Percentiles rank a stretch among this genome's conserved stretches.
Conservation (phyloP, 2,888 invertebrate genomes). For the Protonemura montana region DNA sequence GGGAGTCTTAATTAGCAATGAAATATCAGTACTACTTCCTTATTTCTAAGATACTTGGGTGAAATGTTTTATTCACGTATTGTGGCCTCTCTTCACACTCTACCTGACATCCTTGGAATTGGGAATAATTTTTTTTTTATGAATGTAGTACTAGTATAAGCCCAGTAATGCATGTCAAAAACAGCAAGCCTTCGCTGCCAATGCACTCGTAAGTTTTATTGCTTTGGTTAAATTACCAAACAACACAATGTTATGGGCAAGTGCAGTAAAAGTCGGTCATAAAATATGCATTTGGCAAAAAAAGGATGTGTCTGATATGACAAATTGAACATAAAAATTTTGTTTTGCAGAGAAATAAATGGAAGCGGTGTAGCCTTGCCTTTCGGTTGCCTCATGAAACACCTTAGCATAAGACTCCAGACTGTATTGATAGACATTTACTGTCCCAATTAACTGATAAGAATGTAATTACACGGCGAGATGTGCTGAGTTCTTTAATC, state of each 20-base stretch:
- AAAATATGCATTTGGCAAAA: not conserved
- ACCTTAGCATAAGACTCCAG: not conserved
- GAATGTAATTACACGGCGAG: not conserved
- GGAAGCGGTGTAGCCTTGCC: not conserved
- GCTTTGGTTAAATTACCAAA: not conserved
- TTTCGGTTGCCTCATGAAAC: not conserved
- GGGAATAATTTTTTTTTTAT: not conserved
- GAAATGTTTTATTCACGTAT: not conserved
- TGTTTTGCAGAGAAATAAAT: not conserved
- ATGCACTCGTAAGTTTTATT: not conserved
- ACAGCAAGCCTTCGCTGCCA: not conserved
- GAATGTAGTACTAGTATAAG: not conserved
- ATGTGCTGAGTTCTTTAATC: not conserved
- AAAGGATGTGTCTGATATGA: not conserved
- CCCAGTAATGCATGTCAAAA: not conserved
- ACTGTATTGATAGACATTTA: not conserved
- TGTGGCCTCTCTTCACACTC: not conserved
- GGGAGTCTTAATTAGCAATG: constrained; percentile 56
- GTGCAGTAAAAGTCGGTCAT: constrained; percentile 7
- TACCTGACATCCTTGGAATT: not conserved
- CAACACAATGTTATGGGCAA: not conserved
- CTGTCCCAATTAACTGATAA: not conserved
- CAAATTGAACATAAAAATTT: not conserved
- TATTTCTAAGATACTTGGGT: not conserved
- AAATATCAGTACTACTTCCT: constrained; percentile 45